These are phyloP conservation scores for Nomada fucata DNA, from an alignment of 2,888 invertebrate genomes.

Conservation along the genomic window DNA sequence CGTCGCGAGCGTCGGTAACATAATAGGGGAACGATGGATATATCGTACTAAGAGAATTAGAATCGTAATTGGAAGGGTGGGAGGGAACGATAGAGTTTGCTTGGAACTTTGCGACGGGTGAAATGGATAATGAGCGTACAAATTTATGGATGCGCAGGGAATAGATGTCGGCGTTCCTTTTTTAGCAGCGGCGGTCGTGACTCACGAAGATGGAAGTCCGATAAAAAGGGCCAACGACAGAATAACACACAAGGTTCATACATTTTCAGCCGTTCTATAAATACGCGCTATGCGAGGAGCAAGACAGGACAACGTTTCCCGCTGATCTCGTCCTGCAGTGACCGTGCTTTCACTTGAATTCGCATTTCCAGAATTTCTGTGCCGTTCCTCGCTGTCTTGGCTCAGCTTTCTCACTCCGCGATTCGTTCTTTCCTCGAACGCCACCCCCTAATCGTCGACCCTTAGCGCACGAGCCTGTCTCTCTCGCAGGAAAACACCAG, in stretches of 20 bases:
- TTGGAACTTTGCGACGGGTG: not conserved
- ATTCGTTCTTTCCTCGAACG: constrained; percentile 24
- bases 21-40: no score
- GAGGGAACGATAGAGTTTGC: no score
- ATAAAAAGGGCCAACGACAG: constrained; percentile 62
- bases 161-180: constrained; percentile 29
- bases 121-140: not conserved
- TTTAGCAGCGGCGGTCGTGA: constrained; percentile 36
- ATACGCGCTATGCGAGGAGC: constrained; percentile 52
- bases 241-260: constrained; percentile 54
- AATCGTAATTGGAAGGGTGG: no score
- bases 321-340: constrained; percentile 12
- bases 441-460: no score
- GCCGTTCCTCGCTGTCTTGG: not conserved
- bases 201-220: constrained; percentile 51
- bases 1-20: no score
- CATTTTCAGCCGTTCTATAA: constrained; percentile 69
- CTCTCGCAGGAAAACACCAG: no score
- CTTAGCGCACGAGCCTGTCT: no score
- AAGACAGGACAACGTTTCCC: constrained; percentile 29
- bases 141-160: constrained; percentile 47
- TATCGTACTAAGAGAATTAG: no score
- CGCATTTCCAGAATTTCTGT: constrained; percentile 51
- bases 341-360: constrained; percentile 35
- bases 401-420: not conserved